A percentile compares a stretch with the other conserved stretches of the same genome.
Conservation (phyloP, 2,888 invertebrate species). For the Chrysomela aeneicollis region DNA sequence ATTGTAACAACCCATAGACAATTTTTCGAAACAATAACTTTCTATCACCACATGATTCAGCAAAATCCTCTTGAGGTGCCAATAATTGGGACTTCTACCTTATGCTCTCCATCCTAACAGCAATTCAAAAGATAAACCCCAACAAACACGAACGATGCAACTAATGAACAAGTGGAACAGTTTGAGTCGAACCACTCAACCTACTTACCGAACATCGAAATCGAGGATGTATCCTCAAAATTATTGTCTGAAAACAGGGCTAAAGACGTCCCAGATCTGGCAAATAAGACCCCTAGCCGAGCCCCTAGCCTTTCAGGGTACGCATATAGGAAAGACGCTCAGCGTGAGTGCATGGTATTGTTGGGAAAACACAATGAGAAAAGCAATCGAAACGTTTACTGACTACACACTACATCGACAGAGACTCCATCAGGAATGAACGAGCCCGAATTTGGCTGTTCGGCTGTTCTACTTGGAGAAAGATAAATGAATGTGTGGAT, state of each 20-base stretch:
- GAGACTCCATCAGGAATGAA: background rate
- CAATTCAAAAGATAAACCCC: no score
- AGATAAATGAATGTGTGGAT: background rate
- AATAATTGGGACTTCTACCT: no score
- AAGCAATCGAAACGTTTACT: conserved; percentile 1
- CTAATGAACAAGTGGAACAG: no score
- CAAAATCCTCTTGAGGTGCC: no score
- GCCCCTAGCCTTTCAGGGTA: no score
- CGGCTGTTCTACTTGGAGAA: background rate
- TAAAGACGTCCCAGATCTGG: conserved; percentile 1
- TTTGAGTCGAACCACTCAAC: no score
- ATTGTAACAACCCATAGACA: no score
- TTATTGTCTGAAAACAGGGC: background rate
- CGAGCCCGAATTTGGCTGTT: background rate
- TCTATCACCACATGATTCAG: no score
- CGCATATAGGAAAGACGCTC: conserved; percentile 1
- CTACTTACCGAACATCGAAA: no score
- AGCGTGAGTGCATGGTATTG: background rate
- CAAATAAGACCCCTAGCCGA: background rate
- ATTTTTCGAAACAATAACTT: no score
- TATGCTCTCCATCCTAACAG: no score
- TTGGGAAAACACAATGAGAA: background rate
- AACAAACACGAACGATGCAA: no score
- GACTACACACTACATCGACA: background rate
- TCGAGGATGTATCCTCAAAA: background rate